A percentile compares a stretch with the other conserved stretches of the same genome.
These are phyloP conservation scores for Thaumetopoea pityocampa DNA, from an alignment of 1,140 invertebrate genomes.

Conservation along the genomic window DNA sequence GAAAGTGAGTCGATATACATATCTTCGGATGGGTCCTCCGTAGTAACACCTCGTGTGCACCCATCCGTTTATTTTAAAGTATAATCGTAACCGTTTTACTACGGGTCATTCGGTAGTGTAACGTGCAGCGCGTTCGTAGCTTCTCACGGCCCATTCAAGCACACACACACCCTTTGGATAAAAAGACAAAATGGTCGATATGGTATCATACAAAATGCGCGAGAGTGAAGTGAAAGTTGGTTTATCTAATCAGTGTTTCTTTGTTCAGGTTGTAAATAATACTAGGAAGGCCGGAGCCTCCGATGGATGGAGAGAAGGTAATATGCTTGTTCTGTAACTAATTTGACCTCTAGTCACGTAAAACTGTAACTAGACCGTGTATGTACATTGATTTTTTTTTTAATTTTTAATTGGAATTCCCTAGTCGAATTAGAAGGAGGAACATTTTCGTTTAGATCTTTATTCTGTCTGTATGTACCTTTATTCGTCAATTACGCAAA, in stretches of 20 bases:
- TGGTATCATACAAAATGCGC: conserved; percentile 23
- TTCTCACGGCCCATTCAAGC: conserved; percentile 25
- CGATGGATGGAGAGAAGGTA: conserved; percentile 71
- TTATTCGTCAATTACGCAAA: too few species aligned
- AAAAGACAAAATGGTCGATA: conserved; percentile 46
- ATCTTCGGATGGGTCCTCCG: conserved; percentile 33
- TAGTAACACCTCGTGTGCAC: conserved; percentile 19
- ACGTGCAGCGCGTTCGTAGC: conserved; percentile 29
- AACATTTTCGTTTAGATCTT: not conserved
- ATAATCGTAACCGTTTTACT: conserved; percentile 33
- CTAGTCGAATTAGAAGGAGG: not conserved
- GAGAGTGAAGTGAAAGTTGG: conserved; percentile 32
- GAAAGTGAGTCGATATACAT: conserved; percentile 14
- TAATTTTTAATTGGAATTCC: not conserved
- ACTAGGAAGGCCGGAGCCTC: conserved; percentile 57
- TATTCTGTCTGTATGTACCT: too few species aligned
- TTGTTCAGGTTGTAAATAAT: conserved; percentile 70
- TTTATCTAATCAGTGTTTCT: conserved; percentile 25
- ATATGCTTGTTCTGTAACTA: too few species aligned
- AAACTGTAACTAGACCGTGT: too few species aligned
- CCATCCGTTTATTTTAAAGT: conserved; percentile 36
- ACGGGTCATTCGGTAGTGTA: conserved; percentile 56
- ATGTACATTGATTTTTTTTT: conserved; percentile 11
- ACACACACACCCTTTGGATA: conserved; percentile 31
- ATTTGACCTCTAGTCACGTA: too few species aligned